These are phyloP conservation scores for Parapristionchus giblindavisi DNA, from an alignment of 2,888 invertebrate species.

Conservation along the genomic window DNA sequence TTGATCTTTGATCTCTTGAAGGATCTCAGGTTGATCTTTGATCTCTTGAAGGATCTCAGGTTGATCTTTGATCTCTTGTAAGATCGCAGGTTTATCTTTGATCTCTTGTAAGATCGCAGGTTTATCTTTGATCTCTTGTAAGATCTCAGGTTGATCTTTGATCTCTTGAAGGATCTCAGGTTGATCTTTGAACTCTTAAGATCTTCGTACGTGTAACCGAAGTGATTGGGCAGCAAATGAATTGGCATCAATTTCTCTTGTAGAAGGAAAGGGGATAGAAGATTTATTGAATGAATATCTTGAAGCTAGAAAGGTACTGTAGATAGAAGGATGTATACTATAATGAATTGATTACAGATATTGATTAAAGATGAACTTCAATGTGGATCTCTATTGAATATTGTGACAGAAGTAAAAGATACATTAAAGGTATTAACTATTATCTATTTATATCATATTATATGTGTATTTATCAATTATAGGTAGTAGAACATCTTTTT, in stretches of 20 bases:
- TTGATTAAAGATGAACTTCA: constrained; percentile 45
- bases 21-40: no score
- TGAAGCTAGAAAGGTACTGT: constrained; percentile 52
- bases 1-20: no score
- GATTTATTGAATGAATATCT: constrained; percentile 60
- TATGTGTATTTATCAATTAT: neutral
- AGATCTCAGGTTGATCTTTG: no score
- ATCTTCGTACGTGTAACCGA: constrained; percentile 31
- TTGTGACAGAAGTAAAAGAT: constrained; percentile 51
- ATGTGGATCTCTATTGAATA: constrained; percentile 48
- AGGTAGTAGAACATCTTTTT: constrained; percentile 52
- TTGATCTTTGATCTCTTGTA: no score
- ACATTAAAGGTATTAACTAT: constrained; percentile 2
- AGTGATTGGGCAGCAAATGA: constrained; percentile 62
- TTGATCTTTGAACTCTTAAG: no score
- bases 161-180: no score
- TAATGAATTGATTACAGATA: constrained; percentile 32
- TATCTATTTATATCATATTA: neutral
- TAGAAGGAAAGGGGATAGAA: constrained; percentile 55
- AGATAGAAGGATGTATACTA: neutral
- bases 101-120: no score
- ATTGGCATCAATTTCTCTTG: constrained; percentile 55
- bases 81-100: no score
- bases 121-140: no score
- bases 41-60: no score